Conservation (phyloP, 2,888 invertebrate genomes). For the Platerodrilus igneus region DNA sequence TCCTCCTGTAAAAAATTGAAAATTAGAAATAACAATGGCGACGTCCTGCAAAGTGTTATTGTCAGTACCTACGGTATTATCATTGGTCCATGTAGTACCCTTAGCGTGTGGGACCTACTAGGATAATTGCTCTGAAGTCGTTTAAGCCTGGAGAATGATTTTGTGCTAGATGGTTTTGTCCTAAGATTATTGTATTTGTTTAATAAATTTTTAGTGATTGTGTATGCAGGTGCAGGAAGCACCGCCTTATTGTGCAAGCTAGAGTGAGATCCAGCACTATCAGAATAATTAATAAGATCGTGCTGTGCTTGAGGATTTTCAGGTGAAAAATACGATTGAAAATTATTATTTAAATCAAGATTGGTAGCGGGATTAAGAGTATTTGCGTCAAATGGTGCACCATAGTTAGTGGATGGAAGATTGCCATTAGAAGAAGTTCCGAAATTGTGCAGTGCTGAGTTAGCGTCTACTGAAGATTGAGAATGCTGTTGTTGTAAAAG, state of each 20-base stretch:
- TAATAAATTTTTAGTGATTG: background rate
- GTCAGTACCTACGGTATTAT: constrained; percentile 1
- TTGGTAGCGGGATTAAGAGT: background rate
- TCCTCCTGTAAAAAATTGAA: too few species aligned
- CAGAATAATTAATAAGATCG: background rate
- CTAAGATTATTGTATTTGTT: too few species aligned
- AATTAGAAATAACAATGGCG: too few species aligned
- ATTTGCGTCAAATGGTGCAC: background rate
- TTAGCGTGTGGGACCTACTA: constrained; percentile 38
- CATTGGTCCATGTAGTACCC: too few species aligned
- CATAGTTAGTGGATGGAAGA: constrained; percentile 1
- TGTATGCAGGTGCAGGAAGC: background rate
- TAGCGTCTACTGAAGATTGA: background rate
- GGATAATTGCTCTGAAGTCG: constrained; percentile 26
- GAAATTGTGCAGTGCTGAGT: background rate
- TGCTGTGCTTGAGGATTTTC: constrained; percentile 2
- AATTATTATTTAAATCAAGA: background rate
- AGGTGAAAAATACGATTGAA: background rate
- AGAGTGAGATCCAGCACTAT: background rate
- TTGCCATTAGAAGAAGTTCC: constrained; percentile 2
- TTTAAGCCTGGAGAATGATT: constrained; percentile 12
- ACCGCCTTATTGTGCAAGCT: constrained; percentile 1
- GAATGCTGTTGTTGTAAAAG: background rate
- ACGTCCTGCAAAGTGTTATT: too few species aligned
- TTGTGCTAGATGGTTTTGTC: constrained; percentile 2